phyloP scores from a whole-genome alignment of 2,797 vertebrate species.

The Centropyge bicolor region DNA sequence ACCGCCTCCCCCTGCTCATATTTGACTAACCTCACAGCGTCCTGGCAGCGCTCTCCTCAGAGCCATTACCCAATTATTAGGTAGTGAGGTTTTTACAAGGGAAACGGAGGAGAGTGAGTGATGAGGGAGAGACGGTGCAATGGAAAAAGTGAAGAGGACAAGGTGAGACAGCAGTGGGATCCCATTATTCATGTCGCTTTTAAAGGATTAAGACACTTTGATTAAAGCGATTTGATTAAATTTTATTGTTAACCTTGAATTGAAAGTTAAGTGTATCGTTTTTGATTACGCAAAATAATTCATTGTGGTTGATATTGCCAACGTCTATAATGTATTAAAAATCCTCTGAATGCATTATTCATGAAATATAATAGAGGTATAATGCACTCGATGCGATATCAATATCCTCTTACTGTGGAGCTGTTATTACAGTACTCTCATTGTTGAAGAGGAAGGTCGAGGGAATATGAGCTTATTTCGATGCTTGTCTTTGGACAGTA shows the following conservation, averaged over 20 bases:
- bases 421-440: background rate
- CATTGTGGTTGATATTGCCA: background rate
- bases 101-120: conserved; percentile 28
- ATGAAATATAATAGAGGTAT: background rate
- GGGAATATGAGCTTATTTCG: background rate
- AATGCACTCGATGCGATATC: too few species aligned
- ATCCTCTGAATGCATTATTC: background rate
- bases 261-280: background rate
- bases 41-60: conserved; percentile 43
- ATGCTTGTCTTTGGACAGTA: background rate
- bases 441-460: background rate
- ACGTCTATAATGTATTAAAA: background rate
- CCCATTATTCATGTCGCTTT: background rate
- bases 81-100: conserved; percentile 36
- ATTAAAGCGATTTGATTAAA: background rate
- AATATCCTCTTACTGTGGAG: background rate
- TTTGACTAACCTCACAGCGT: conserved; percentile 40
- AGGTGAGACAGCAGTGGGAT: background rate
- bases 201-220: conserved; percentile 22
- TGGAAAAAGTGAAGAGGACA: conserved; percentile 40
- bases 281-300: background rate
- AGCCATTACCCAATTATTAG: conserved; percentile 48
- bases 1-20: conserved; percentile 5
- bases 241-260: background rate
- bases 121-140: conserved; percentile 17